Evolutionary conservation across 2,797 vertebrate species (phyloP), one percentile per base, ranked within the genome.

Genomic region (Myotis planiceps): DNA sequence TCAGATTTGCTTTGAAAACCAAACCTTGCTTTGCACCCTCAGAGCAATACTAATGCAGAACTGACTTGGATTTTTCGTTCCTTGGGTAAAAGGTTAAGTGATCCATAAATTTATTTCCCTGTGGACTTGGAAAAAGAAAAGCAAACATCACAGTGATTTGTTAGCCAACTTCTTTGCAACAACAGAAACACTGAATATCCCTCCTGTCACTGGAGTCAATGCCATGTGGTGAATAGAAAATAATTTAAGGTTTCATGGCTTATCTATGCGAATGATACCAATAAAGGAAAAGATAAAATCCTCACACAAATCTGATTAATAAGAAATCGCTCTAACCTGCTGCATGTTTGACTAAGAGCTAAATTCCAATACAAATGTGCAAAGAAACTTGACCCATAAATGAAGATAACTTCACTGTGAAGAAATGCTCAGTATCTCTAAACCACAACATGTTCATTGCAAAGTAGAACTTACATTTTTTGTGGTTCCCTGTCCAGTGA

Each of bases 51-150:
- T 90, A 94, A 94, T 97, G 97, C 93, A 78, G 69, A 90, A 66
- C 95, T 96, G 95, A 97, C 95, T 97, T 98, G 32, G 81, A 68
- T 92, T 97, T 60, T 97, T 34, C 63, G n/a, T 94, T 98, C 97
- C 97, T 96, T 92, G 94, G 96, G 88, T 86, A 94, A 96, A 98
- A 94, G 95, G 92, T 97, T 96, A 94, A 98, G 94, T 98, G 98
- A 98, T 95, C 97, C 94, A 97, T 96, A 97, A 96, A 95, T 95
- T 94, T 95, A 97, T 97, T 97, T 97, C 95, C 95, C 95, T 92
- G 80, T 27, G 92, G 95, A 92, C 94, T 95, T 96, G 88, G 93
- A 85, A 94, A 96, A 94, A 84, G 88, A 97, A 97, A 97, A 98
- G 94, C 66, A 98, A 98, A 93, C 82, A 97, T 89, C 92, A 95